Percentiles rank a stretch among this genome's conserved stretches.
phyloP scores from a whole-genome alignment of 2,797 vertebrate genomes.

The Brotula barbata region DNA sequence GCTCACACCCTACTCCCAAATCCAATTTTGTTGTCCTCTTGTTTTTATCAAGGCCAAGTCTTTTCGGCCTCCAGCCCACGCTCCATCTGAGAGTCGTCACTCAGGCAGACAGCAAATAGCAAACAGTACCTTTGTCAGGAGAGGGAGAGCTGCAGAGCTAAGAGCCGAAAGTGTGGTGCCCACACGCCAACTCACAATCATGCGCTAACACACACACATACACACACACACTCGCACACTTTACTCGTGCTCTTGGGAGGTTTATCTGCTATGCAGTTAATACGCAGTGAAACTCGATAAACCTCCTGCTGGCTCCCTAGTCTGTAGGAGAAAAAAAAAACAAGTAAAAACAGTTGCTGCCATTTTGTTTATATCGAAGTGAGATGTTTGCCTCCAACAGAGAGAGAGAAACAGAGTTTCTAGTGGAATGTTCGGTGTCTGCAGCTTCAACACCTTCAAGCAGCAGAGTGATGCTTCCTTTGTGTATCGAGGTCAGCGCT shows the following conservation, averaged over 20 bases:
- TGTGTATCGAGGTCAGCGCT: conserved; percentile 12
- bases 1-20: conserved; percentile 12
- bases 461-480: conserved; percentile 2
- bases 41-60: conserved; percentile 48
- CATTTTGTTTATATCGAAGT: not conserved
- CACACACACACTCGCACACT: not conserved
- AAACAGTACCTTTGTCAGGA: not conserved
- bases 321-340: conserved; percentile 13
- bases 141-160: conserved; percentile 2
- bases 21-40: conserved; percentile 15
- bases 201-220: not conserved
- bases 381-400: conserved; percentile 4
- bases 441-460: not conserved
- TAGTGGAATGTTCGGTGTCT: not conserved
- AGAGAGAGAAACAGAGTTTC: not conserved
- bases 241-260: not conserved
- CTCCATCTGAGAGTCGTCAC: conserved; percentile 11
- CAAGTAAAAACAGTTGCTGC: not conserved
- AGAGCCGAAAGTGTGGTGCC: conserved; percentile 1
- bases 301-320: not conserved
- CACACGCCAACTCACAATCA: not conserved
- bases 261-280: conserved; percentile 4
- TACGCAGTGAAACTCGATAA: conserved; percentile 18
- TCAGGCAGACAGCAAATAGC: conserved; percentile 13
- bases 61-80: conserved; percentile 40